Evolutionary conservation across 2,888 invertebrate species (phyloP), one percentile per base, ranked within the genome.

Genomic region (Cistogaster globosa): DNA sequence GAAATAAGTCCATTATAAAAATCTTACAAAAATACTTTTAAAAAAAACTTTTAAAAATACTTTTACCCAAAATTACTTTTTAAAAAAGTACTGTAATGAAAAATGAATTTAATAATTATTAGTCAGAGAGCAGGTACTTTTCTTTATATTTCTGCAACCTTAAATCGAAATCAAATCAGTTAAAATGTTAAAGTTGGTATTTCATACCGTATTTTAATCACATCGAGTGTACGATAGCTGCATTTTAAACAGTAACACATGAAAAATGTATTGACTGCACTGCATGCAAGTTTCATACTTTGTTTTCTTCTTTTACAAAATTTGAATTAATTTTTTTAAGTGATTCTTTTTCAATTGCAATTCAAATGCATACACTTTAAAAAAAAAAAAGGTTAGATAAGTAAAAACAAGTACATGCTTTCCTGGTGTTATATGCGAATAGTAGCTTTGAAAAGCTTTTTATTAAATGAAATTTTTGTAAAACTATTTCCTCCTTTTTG

Each of bases 321-420:
- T 74, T 62, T 45, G 55, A 62, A 75, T 81, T 75, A 55, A 75
- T 75, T 68, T 81, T 58, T 68, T 16, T 32, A 75, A 68, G 68
- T 68, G 75, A 53, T 75, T 57, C 45, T 48, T 63, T 51, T 75
- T 67, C n/a, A 75, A 75, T 81, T 74, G 68, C 55, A 55, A 68
- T 55, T 74, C 74, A 68, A 81, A 75, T 69, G 38, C 18, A 38
- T n/a, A 68, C 18, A 53, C 51, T 72, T 71, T 26, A 26, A 9
- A 18, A n/a, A 38, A 26, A 9, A 18, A n/a, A 38, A 42, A 26
- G 42, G 51, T 5, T 22, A 68, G 57, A 67, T 67, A 20, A 36
- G n/a, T n/a, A 9, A 14, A n/a, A n/a, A 14, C 55, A 42, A 42
- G 12, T 42, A 42, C 9, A 11, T 12, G 48, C 16, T 48, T 48